These are phyloP conservation scores for Polydrusus cervinus DNA, from an alignment of 2,888 invertebrate genomes.

Conservation along the genomic window DNA sequence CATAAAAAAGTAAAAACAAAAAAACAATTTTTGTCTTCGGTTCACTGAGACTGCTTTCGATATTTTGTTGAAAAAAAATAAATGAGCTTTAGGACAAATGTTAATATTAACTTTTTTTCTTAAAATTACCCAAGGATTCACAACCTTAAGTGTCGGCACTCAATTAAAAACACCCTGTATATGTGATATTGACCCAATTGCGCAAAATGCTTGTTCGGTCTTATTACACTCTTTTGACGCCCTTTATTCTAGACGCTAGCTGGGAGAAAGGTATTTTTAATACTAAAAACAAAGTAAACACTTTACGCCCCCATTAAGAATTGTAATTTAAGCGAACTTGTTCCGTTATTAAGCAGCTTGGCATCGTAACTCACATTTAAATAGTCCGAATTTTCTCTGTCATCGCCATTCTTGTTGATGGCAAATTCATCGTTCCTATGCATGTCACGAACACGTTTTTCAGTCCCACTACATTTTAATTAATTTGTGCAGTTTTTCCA, in stretches of 20 bases:
- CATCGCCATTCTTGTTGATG: conserved; percentile 41
- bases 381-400: conserved; percentile 34
- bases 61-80: no score
- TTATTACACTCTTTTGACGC: neutral
- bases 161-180: no score
- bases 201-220: no score
- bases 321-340: conserved; percentile 9
- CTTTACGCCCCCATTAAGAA: conserved; percentile 17
- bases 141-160: no score
- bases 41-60: no score
- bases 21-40: no score
- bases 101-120: no score
- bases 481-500: conserved; percentile 37
- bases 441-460: conserved; percentile 43
- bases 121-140: no score
- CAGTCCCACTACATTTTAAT: conserved; percentile 37
- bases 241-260: neutral
- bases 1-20: no score
- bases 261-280: neutral
- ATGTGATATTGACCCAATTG: no score
- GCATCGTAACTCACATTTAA: conserved; percentile 30
- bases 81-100: no score
- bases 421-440: conserved; percentile 38
- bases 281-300: conserved; percentile 11
- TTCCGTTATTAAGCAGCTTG: conserved; percentile 12